These are phyloP conservation scores for Papilio machaon DNA, from an alignment of 1,140 invertebrate species.

Conservation along the genomic window DNA sequence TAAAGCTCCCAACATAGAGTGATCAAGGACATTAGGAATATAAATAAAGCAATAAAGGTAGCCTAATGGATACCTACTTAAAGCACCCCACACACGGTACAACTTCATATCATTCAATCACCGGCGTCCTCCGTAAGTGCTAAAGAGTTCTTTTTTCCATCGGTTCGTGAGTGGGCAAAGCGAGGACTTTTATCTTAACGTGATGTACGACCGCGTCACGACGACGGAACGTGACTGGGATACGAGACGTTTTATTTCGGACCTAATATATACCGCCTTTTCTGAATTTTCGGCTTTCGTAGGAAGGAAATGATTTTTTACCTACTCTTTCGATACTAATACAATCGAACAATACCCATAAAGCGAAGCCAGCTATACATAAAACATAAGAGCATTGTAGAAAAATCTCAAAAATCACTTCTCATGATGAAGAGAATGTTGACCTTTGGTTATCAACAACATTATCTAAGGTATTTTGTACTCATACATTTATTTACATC, in stretches of 20 bases:
- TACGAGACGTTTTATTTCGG: conserved; percentile 66
- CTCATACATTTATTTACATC: not conserved
- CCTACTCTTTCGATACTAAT: not conserved
- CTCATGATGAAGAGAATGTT: not conserved
- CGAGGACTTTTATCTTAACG: conserved; percentile 74
- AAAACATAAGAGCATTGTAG: not conserved
- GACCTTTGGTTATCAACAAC: not conserved
- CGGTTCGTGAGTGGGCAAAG: conserved; percentile 62
- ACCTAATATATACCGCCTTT: conserved; percentile 52
- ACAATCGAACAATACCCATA: not conserved
- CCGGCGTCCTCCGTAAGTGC: conserved; percentile 62
- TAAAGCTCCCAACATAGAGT: not conserved
- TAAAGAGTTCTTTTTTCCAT: conserved; percentile 61
- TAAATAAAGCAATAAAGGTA: conserved; percentile 37
- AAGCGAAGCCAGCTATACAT: not conserved
- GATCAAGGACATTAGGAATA: conserved; percentile 39
- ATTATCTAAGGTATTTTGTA: not conserved
- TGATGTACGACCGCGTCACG: conserved; percentile 74
- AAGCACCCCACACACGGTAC: conserved; percentile 30
- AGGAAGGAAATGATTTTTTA: conserved; percentile 14
- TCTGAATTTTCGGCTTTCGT: conserved; percentile 44
- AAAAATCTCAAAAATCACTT: not conserved
- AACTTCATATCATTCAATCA: conserved; percentile 60
- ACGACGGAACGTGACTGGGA: conserved; percentile 73
- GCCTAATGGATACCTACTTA: conserved; percentile 35